Conservation (phyloP, 2,888 invertebrate genomes). For the Achlya flavicornis region DNA sequence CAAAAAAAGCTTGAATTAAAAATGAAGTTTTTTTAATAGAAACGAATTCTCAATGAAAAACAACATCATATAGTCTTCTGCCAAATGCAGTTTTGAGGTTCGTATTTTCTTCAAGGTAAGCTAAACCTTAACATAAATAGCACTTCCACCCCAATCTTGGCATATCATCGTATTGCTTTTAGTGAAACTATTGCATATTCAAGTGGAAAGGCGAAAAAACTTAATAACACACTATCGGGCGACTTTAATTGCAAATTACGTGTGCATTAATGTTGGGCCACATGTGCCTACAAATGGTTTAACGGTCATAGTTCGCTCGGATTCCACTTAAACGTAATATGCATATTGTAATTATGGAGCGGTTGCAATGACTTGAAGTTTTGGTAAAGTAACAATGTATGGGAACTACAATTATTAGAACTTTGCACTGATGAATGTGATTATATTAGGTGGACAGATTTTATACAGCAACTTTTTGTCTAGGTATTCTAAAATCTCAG, state of each 20-base stretch:
- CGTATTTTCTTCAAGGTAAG: not conserved
- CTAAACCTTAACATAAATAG: constrained; percentile 36
- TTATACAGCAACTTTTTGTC: no score
- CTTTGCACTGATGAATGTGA: no score
- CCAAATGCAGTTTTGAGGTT: not conserved
- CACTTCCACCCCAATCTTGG: constrained; percentile 52
- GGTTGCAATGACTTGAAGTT: constrained; percentile 6
- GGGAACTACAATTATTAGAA: not conserved
- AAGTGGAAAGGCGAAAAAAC: constrained; percentile 65
- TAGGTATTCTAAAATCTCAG: no score
- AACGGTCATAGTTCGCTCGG: constrained; percentile 50
- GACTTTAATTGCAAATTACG: constrained; percentile 72
- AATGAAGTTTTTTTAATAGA: no score
- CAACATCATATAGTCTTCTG: no score
- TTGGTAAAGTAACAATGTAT: not conserved
- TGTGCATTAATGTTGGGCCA: constrained; percentile 53
- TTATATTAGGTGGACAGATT: no score
- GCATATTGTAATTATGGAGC: constrained; percentile 5
- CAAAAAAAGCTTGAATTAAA: no score
- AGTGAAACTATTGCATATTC: constrained; percentile 81
- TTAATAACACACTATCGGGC: constrained; percentile 71
- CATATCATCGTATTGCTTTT: constrained; percentile 71
- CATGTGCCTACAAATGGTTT: constrained; percentile 22
- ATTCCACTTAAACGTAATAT: constrained; percentile 29
- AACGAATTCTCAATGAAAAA: no score